These are phyloP conservation scores for Idaea straminata DNA, from an alignment of 2,888 invertebrate genomes.

Conservation along the genomic window DNA sequence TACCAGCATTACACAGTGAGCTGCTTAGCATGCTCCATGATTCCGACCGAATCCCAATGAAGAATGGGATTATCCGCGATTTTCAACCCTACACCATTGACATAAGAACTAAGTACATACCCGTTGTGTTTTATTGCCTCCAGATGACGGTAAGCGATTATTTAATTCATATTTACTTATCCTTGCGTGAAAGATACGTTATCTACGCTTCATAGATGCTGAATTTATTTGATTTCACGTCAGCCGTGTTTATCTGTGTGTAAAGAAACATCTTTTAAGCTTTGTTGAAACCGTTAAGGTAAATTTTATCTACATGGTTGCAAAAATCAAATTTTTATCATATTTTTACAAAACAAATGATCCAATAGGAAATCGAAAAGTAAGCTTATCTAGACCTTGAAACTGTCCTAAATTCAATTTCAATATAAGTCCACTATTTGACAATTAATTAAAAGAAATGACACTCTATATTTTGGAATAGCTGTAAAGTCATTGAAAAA, in stretches of 20 bases:
- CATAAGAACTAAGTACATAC: background rate
- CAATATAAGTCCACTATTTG: no score
- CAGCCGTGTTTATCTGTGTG: background rate
- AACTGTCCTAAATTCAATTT: no score
- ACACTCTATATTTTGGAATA: no score
- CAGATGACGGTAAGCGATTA: conserved; percentile 1
- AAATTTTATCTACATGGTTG: no score
- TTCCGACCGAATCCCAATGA: conserved; percentile 17
- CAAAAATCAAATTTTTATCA: no score
- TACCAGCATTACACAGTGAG: conserved; percentile 26
- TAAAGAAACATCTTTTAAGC: background rate
- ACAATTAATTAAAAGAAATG: no score
- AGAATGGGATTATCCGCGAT: background rate
- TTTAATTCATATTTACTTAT: background rate
- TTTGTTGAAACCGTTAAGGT: no score
- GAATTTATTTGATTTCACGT: background rate
- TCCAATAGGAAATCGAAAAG: no score
- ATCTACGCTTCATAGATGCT: background rate
- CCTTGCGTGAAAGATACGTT: background rate
- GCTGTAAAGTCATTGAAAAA: no score
- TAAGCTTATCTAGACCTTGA: no score
- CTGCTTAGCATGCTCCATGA: conserved; percentile 17
- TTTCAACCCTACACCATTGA: background rate
- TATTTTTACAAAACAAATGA: no score
- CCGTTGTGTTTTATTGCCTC: background rate